Evolutionary conservation across 2,888 invertebrate species (phyloP).

Genomic region (Campopleginae sp.): DNA sequence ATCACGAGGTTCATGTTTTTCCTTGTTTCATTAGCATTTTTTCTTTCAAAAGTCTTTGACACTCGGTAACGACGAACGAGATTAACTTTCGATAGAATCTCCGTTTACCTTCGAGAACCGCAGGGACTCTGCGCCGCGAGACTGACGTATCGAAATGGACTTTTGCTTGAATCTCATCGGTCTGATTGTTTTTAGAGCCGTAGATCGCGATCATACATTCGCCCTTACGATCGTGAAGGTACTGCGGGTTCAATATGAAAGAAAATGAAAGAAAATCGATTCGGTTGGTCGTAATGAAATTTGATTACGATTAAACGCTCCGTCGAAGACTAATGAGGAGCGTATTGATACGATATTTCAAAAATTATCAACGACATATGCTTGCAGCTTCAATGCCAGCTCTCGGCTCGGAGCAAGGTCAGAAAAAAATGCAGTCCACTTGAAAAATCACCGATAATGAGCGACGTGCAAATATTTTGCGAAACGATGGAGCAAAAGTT

Average conservation of each 20-base stretch:
- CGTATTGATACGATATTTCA: background rate
- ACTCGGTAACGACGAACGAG: background rate
- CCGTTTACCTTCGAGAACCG: constrained; percentile 68
- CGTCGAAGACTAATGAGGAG: background rate
- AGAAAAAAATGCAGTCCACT: background rate
- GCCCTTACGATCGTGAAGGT: constrained; percentile 70
- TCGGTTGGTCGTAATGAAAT: background rate
- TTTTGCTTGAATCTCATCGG: constrained; percentile 66
- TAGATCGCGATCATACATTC: constrained; percentile 70
- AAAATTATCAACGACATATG: background rate
- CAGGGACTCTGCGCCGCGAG: constrained; percentile 56
- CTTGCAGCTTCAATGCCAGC: background rate
- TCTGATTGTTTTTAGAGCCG: constrained; percentile 61
- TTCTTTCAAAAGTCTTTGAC: background rate
- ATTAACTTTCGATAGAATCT: background rate
- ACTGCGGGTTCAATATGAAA: constrained; percentile 54
- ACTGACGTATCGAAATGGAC: constrained; percentile 68
- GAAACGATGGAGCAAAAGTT: background rate
- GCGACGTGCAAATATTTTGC: background rate
- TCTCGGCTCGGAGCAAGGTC: background rate
- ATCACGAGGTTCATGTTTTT: background rate
- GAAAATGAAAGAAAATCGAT: background rate
- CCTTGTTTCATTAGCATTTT: background rate
- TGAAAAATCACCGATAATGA: background rate
- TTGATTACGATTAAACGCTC: background rate